These are phyloP conservation scores for Chionis minor DNA, from an alignment of 2,113 vertebrate genomes.

Conservation along the genomic window DNA sequence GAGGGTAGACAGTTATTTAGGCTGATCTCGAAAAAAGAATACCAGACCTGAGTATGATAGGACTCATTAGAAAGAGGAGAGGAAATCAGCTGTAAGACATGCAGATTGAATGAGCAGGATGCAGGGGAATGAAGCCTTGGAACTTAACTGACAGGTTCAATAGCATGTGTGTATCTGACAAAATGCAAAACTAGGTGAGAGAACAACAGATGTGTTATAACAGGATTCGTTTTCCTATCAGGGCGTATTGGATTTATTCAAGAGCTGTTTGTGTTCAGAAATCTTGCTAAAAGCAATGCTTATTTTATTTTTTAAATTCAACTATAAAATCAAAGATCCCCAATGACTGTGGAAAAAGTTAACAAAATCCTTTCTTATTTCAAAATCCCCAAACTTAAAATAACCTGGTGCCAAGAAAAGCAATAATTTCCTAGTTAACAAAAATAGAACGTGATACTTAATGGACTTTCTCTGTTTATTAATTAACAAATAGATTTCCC, in stretches of 20 bases:
- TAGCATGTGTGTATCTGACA: neutral
- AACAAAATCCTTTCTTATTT: neutral
- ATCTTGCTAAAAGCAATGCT: neutral
- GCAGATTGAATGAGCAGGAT: neutral
- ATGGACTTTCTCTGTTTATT: neutral
- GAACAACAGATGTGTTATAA: neutral
- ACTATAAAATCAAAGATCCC: neutral
- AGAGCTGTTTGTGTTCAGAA: neutral
- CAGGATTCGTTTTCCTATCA: neutral
- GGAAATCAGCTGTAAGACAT: neutral
- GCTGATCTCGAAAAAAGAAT: neutral
- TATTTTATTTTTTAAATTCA: neutral
- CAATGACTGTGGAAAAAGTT: neutral
- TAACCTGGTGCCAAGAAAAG: neutral
- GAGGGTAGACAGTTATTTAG: neutral
- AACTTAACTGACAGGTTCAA: neutral
- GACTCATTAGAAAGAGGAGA: neutral
- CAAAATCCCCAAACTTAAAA: neutral
- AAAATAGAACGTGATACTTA: neutral
- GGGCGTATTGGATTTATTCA: neutral
- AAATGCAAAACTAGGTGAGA: neutral
- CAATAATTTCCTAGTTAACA: neutral
- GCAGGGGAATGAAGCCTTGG: neutral
- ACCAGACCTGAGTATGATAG: neutral
- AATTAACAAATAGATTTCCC: neutral